phyloP scores from a whole-genome alignment of 2,113 vertebrate genomes.

The Camelus bactrianus region DNA sequence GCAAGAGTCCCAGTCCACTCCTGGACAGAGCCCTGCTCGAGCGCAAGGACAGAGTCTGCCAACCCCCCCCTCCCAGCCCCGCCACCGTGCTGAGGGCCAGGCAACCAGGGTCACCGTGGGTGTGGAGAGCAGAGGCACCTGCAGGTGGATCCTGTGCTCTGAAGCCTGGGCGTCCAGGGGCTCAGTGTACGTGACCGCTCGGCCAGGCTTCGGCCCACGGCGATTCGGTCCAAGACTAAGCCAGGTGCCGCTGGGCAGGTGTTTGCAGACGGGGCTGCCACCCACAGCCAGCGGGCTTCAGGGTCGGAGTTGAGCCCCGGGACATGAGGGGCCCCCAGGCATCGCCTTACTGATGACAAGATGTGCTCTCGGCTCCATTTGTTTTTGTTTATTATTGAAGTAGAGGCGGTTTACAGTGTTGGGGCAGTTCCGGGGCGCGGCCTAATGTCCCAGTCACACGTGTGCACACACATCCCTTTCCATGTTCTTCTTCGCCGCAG shows the following conservation, averaged over 20 bases:
- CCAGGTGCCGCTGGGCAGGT: neutral
- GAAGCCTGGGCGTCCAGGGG: neutral
- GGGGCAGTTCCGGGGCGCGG: no score
- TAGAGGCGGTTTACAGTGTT: no score
- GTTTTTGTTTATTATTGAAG: no score
- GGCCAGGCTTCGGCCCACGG: fast-evolving
- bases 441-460: no score
- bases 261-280: fast-evolving
- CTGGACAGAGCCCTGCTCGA: fast-evolving
- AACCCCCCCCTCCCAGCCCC: no score
- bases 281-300: neutral
- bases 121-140: neutral
- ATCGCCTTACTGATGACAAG: neutral
- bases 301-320: fast-evolving
- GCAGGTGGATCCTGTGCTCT: neutral
- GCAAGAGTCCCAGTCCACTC: neutral
- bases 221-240: neutral
- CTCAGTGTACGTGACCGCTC: neutral
- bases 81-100: neutral
- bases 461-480: no score
- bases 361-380: neutral
- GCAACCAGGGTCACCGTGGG: neutral
- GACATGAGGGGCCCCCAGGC: neutral
- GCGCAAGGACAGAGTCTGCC: neutral
- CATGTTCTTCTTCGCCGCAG: no score